A percentile compares a stretch with the other conserved stretches of the same genome.
phyloP scores from a whole-genome alignment of 1,140 invertebrate species.

The Sitodiplosis mosellana region DNA sequence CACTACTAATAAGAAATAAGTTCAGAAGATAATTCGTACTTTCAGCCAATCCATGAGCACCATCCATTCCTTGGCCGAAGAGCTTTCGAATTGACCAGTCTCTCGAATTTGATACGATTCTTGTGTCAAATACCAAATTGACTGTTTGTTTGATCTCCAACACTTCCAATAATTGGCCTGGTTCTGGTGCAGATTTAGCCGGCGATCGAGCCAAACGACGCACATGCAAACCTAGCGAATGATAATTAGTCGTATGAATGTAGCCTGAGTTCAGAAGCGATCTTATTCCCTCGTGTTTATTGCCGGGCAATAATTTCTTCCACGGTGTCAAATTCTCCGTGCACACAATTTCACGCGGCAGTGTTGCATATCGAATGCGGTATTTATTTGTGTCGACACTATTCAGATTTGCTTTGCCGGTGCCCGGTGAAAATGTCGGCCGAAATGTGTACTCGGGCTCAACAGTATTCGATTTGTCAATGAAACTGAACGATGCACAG shows the following conservation, averaged over 20 bases:
- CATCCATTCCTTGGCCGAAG: slow-evolving; percentile 65
- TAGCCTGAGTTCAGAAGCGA: slow-evolving; percentile 76
- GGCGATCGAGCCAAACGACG: slow-evolving; percentile 47
- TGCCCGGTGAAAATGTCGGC: slow-evolving; percentile 37
- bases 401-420: slow-evolving; percentile 8
- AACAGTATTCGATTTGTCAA: slow-evolving; percentile 74
- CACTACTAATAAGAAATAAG: too few species aligned
- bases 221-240: slow-evolving; percentile 76
- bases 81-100: slow-evolving; percentile 76
- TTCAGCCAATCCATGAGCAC: slow-evolving; percentile 58
- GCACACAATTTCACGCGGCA: slow-evolving; percentile 91
- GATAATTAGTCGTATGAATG: slow-evolving; percentile 85
- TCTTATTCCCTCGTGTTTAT: slow-evolving; percentile 57
- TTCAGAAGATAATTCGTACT: too few species aligned
- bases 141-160: slow-evolving; percentile 70
- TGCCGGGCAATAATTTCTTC: slow-evolving; percentile 90
- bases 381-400: slow-evolving; percentile 27
- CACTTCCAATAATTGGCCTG: slow-evolving; percentile 36
- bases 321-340: slow-evolving; percentile 98
- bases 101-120: slow-evolving; percentile 33
- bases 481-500: slow-evolving; percentile 92
- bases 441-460: slow-evolving; percentile 65
- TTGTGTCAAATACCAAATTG: slow-evolving; percentile 68
- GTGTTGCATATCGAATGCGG: slow-evolving; percentile 56
- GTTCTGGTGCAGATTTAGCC: slow-evolving; percentile 13